Evolutionary conservation across 1,140 invertebrate species (phyloP), one percentile per base, ranked within the genome.

Genomic region (Meloidogyne exigua): DNA sequence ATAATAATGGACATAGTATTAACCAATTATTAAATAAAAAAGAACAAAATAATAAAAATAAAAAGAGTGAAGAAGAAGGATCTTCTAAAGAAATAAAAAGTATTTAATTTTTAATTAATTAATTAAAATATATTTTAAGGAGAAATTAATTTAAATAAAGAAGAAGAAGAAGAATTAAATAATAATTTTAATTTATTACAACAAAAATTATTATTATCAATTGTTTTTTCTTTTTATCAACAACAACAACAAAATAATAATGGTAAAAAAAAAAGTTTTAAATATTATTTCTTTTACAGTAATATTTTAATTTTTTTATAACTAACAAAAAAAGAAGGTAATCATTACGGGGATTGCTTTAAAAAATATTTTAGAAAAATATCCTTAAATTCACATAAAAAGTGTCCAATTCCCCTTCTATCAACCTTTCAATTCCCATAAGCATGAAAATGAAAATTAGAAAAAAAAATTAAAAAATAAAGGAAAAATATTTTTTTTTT

Each of bases 1-100:
- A 57, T 57, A 57, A 57, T 57, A 57, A 57, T 57, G 49, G 49
- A 57, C 49, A 57, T 57, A 57, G 49, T 57, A 57, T 57, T n/a
- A 57, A n/a, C 7, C 49, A 57, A n/a, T 57, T 57, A 57, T 57
- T 57, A n/a, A n/a, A n/a, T n/a, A 15, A 49, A 49, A 18, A 15
- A 18, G 44, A 49, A 49, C 2, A 57, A n/a, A 57, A 57, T 57
- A n/a, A n/a, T 57, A n/a, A 57, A n/a, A 57, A 4, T 57, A n/a
- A 9, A n/a, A 57, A 5, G 4, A 39, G 7, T 3, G 7, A 32
- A 18, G 44, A 49, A 18, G 44, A 57, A n/a, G 42, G 9, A 57
- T 57, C 5, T 39, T 32, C 28, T 3, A 32, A 32, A 32, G 28
- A 32, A 32, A 39, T 39, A 39, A 39, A 39, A 39, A 39, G 36